Conservation (phyloP, 2,113 vertebrate species). For the Anguilla rostrata region DNA sequence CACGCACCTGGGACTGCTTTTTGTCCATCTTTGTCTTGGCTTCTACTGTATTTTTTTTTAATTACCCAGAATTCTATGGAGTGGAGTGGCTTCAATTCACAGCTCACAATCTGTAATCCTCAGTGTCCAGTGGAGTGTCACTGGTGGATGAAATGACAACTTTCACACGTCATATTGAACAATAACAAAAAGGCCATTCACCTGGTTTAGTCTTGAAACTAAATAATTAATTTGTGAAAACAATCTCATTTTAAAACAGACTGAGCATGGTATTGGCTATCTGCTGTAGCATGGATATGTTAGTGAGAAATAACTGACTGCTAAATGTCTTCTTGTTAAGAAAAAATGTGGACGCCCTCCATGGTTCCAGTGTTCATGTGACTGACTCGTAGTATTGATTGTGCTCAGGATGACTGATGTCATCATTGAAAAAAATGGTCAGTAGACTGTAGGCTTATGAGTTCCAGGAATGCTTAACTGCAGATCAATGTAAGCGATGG, state of each 20-base stretch:
- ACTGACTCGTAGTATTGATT: not conserved
- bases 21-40: too few relatives aligned
- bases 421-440: not conserved
- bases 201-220: too few relatives aligned
- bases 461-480: not conserved
- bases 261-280: not conserved
- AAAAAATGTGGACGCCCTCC: not conserved
- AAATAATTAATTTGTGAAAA: too few relatives aligned
- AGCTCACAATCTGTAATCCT: too few relatives aligned
- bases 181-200: too few relatives aligned
- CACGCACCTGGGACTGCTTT: too few relatives aligned
- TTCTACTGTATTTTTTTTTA: not conserved
- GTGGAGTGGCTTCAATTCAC: not conserved
- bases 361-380: not conserved
- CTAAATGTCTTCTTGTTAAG: not conserved
- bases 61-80: not conserved
- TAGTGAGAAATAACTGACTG: too few relatives aligned
- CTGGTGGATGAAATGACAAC: too few relatives aligned
- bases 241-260: too few relatives aligned
- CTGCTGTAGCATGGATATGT: too few relatives aligned
- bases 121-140: too few relatives aligned
- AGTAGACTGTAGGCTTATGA: not conserved
- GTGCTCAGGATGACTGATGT: not conserved
- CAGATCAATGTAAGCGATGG: conserved; percentile 1
- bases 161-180: too few relatives aligned